Conservation (phyloP, 2,888 invertebrate genomes). For the Muschampia plurimacula region DNA sequence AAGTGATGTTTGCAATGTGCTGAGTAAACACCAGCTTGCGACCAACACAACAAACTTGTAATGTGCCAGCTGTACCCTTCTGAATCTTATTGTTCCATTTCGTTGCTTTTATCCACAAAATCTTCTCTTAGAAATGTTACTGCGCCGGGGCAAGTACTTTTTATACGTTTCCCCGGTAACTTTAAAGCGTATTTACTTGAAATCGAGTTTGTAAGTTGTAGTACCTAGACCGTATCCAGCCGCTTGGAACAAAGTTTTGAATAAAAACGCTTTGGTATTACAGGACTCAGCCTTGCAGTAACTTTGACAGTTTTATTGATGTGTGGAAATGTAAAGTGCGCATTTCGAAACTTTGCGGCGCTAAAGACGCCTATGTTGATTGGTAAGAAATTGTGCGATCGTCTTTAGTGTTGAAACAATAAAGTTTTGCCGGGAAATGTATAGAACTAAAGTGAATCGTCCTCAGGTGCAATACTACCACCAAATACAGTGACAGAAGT, state of each 20-base stretch:
- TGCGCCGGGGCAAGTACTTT: conserved; percentile 59
- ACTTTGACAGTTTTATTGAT: conserved; percentile 26
- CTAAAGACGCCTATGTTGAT: conserved; percentile 67
- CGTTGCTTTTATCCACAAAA: conserved; percentile 59
- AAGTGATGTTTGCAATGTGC: conserved; percentile 31
- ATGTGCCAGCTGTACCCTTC: conserved; percentile 60
- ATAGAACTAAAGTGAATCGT: neutral
- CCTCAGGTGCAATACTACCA: conserved; percentile 76
- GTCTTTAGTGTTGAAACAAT: neutral
- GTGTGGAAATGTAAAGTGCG: conserved; percentile 54
- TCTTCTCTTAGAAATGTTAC: conserved; percentile 60
- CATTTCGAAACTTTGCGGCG: conserved; percentile 70
- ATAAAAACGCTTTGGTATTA: conserved; percentile 34
- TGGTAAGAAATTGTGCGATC: conserved; percentile 58
- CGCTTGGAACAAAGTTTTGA: conserved; percentile 26
- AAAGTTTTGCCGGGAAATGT: neutral
- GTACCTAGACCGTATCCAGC: conserved; percentile 25
- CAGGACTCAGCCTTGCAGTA: conserved; percentile 34
- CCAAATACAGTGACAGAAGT: conserved; percentile 73
- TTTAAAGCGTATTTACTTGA: conserved; percentile 46
- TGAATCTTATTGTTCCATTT: conserved; percentile 67
- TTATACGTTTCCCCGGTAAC: conserved; percentile 46
- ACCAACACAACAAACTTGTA: conserved; percentile 56
- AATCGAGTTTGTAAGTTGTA: conserved; percentile 40
- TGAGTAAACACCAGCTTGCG: conserved; percentile 33